Base-by-base conservation (phyloP, 2,888 invertebrate species). In the Stratiomys singularior region DNA sequence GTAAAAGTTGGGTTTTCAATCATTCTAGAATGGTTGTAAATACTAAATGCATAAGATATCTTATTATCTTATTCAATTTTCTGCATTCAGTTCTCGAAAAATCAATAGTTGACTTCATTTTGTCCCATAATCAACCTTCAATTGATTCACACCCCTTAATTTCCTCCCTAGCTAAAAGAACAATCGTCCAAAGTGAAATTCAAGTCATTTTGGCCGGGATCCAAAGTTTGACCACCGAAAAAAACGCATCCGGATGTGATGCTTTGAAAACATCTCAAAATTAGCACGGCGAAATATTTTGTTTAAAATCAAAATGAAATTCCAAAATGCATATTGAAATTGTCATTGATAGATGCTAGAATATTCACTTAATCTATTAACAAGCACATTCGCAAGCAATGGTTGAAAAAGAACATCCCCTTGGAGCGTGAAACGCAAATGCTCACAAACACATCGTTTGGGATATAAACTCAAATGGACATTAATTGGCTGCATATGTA, bases 321-420 rank as follows among this genome's bases (percentile, higher is more conserved):
- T 21, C 1, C 7, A 21, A 60, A 60, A 21, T 60, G 58, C 58
- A 60, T 5, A 23, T 13, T 60, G 2, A 9, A 25, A 25, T 60
- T 60, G 5, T 23, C 25, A 18, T 28, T 21, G 37, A 9, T 67
- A 3, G 44, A n/a, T 23, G 25, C 13, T 15, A 2, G 2, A 44
- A n/a, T 2, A 44, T 23, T 13, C 21, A 15, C 4, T 21, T 21
- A 37, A 67, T 37, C 67, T 67, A 44, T 67, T 67, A 44, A 21
- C 67, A 67, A 44, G 2, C 67, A 18, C 44, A 67, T 67, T 67
- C 7, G 67, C 67, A 67, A 67, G n/a, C 21, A 18, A 21, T 44
- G 7, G 5, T 11, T 23, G 21, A n/a, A 44, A 67, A 21, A 18
- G 18, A 67, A n/a, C 28, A 37, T 67, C 67, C 67, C 37, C 67